These are phyloP conservation scores for Sphaeridia pumilis DNA, from an alignment of 2,888 invertebrate species.

Conservation along the genomic window DNA sequence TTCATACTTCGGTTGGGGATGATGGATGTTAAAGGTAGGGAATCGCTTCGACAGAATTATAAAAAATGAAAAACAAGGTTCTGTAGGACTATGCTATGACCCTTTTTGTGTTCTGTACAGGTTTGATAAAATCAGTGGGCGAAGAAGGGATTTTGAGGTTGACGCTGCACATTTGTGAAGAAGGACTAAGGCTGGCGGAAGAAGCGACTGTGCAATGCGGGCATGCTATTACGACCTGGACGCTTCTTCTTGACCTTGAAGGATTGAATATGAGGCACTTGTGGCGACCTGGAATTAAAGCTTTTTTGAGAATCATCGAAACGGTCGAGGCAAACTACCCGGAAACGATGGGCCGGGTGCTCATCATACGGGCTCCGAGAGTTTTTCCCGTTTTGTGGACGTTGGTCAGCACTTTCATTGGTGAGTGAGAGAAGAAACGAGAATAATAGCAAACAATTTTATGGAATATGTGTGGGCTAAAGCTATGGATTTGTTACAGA, in stretches of 20 bases:
- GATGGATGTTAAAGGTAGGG: slow-evolving; percentile 78
- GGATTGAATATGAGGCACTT: slow-evolving; percentile 90
- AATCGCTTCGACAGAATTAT: too few relatives aligned
- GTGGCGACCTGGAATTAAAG: slow-evolving; percentile 81
- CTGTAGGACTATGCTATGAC: too few relatives aligned
- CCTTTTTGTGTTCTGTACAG: too few relatives aligned
- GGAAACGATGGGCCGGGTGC: slow-evolving; percentile 73
- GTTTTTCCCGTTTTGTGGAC: slow-evolving; percentile 95
- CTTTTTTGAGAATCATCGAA: slow-evolving; percentile 55
- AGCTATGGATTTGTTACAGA: too few relatives aligned
- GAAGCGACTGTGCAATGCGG: slow-evolving; percentile 67
- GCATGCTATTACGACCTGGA: slow-evolving; percentile 77
- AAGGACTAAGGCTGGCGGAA: slow-evolving; percentile 73
- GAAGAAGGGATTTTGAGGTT: slow-evolving; percentile 64
- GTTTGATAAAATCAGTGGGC: slow-evolving; percentile 76
- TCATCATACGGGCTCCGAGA: slow-evolving; percentile 81
- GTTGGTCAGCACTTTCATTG: slow-evolving; percentile 83
- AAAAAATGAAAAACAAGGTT: background rate
- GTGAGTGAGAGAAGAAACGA: too few relatives aligned
- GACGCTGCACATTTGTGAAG: slow-evolving; percentile 80
- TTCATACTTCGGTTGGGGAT: slow-evolving; percentile 80
- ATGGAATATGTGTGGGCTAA: too few relatives aligned
- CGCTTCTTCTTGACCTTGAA: slow-evolving; percentile 80
- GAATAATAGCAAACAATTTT: too few relatives aligned
- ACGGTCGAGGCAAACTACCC: slow-evolving; percentile 90